phyloP scores from a whole-genome alignment of 2,113 vertebrate species.

The Dicentrarchus labrax region DNA sequence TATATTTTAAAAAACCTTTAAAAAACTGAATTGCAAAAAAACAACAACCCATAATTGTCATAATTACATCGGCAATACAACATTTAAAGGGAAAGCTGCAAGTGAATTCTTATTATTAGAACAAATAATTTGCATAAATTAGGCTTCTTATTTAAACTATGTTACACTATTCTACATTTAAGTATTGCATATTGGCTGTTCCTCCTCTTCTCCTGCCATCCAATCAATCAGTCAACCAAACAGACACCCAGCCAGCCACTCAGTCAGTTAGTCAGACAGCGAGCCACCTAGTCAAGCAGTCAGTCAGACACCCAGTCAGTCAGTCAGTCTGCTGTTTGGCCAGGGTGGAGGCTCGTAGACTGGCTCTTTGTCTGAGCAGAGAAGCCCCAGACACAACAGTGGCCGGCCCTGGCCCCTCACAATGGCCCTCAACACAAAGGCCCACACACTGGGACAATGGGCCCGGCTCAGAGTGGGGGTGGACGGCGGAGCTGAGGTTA shows the following conservation, averaged over 20 bases:
- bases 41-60: neutral
- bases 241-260: constrained; percentile 37
- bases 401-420: constrained; percentile 73
- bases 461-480: constrained; percentile 72
- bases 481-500: constrained; percentile 77
- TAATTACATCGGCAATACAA: neutral
- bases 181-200: neutral
- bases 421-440: constrained; percentile 80
- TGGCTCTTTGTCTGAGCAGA: constrained; percentile 79
- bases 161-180: neutral
- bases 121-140: neutral
- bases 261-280: constrained; percentile 31
- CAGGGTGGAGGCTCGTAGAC: constrained; percentile 77
- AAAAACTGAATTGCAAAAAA: neutral
- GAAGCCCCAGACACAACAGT: constrained; percentile 86
- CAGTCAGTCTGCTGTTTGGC: constrained; percentile 68
- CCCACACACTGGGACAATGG: constrained; percentile 82
- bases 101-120: neutral
- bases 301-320: constrained; percentile 53
- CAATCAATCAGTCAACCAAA: constrained; percentile 29
- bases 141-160: neutral
- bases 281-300: constrained; percentile 43
- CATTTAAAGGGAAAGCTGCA: neutral
- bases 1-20: neutral
- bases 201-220: constrained; percentile 2